Percentiles rank a stretch among this genome's conserved stretches.
Evolutionary conservation across 2,888 invertebrate genomes (phyloP).

Genomic region (Pristionchus maxplancki): DNA sequence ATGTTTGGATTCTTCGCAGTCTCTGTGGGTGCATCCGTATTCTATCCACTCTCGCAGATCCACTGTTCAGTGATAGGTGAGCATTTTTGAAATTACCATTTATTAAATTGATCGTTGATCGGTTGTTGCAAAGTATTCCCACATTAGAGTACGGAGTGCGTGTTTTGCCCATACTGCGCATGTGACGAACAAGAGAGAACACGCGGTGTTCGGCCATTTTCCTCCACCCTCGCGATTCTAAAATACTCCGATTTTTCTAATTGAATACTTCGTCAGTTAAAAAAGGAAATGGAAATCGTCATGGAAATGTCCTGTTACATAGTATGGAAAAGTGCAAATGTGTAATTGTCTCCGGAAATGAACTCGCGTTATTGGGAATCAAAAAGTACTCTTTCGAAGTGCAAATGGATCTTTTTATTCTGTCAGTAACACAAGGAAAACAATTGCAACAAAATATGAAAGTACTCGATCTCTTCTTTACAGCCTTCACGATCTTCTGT

Average conservation of each 20-base stretch:
- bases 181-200: background rate
- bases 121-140: background rate
- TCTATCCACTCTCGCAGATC: slow-evolving; percentile 24
- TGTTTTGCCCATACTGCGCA: background rate
- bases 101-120: background rate
- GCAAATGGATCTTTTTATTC: background rate
- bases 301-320: too few relatives aligned
- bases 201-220: background rate
- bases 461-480: too few relatives aligned
- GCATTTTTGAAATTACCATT: background rate
- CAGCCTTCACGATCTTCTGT: slow-evolving; percentile 44
- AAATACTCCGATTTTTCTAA: too few relatives aligned
- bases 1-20: background rate
- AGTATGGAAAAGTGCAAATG: too few relatives aligned
- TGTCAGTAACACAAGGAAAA: too few relatives aligned
- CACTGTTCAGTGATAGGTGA: background rate
- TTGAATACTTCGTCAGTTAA: too few relatives aligned
- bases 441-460: too few relatives aligned
- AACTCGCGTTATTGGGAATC: background rate
- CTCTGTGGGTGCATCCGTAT: background rate
- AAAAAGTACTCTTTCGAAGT: background rate
- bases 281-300: too few relatives aligned
- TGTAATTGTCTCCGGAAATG: background rate
- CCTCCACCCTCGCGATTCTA: background rate
- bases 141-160: too few relatives aligned